These are phyloP conservation scores for Pseudoips prasinana DNA, from an alignment of 2,888 invertebrate genomes.

Conservation along the genomic window DNA sequence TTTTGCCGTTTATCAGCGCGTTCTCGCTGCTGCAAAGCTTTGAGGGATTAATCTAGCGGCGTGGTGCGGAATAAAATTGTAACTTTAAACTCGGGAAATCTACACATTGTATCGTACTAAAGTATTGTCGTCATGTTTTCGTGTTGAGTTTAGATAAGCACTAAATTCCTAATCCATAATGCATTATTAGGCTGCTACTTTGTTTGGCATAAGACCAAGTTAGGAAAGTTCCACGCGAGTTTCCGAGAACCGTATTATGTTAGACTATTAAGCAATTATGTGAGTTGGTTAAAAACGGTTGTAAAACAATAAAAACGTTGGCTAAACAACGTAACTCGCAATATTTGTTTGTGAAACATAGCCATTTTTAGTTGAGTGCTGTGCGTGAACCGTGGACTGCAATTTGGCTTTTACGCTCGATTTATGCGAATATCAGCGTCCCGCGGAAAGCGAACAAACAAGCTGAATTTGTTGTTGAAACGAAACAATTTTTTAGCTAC, in stretches of 20 bases:
- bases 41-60: slow-evolving; percentile 74
- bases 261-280: slow-evolving; percentile 42
- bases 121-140: slow-evolving; percentile 38
- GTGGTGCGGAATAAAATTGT: slow-evolving; percentile 56
- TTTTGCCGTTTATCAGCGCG: slow-evolving; percentile 73
- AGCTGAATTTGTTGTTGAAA: slow-evolving; percentile 68
- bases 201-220: slow-evolving; percentile 47
- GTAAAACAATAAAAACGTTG: slow-evolving; percentile 51
- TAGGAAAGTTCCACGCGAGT: slow-evolving; percentile 37
- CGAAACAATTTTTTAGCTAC: slow-evolving; percentile 64
- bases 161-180: slow-evolving; percentile 48
- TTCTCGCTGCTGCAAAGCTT: slow-evolving; percentile 68
- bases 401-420: slow-evolving; percentile 75
- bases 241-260: slow-evolving; percentile 32
- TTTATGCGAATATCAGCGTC: slow-evolving; percentile 73
- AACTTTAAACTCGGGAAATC: slow-evolving; percentile 47
- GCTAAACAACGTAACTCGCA: slow-evolving; percentile 56
- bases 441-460: slow-evolving; percentile 74
- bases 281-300: slow-evolving; percentile 33
- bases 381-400: slow-evolving; percentile 67
- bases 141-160: slow-evolving; percentile 45
- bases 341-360: slow-evolving; percentile 70
- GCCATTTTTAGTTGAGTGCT: slow-evolving; percentile 71
- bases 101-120: slow-evolving; percentile 36
- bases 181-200: slow-evolving; percentile 46